These are phyloP conservation scores for Perdita meconis DNA, from an alignment of 2,888 invertebrate species.

Conservation along the genomic window DNA sequence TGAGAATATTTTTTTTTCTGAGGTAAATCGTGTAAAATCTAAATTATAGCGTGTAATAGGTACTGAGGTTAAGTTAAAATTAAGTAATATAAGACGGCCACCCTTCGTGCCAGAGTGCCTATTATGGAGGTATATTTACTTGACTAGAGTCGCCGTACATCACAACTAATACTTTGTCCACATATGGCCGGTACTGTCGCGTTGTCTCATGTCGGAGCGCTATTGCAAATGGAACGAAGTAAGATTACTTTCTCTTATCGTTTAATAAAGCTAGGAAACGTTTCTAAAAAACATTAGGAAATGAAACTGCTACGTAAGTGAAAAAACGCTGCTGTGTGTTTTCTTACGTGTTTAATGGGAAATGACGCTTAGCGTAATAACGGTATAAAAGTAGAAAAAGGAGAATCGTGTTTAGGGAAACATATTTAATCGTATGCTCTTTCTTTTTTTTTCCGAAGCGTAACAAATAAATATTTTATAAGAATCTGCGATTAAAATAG, in stretches of 20 bases:
- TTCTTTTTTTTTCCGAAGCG: too few species aligned
- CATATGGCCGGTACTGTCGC: constrained; percentile 71
- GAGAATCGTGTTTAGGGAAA: too few species aligned
- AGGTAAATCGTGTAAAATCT: constrained; percentile 80
- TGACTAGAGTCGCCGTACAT: constrained; percentile 83
- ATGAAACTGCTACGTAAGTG: constrained; percentile 23
- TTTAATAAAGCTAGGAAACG: constrained; percentile 14
- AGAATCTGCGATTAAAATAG: constrained; percentile 35
- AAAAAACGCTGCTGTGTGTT: constrained; percentile 16
- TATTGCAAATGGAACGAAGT: constrained; percentile 54
- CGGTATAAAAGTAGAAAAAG: constrained; percentile 23
- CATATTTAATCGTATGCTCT: too few species aligned
- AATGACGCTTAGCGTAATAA: constrained; percentile 37
- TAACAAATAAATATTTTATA: constrained; percentile 22
- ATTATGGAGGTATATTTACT: constrained; percentile 81
- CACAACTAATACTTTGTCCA: constrained; percentile 76
- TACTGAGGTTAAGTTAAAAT: constrained; percentile 79
- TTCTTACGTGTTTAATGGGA: constrained; percentile 25
- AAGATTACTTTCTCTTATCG: constrained; percentile 37
- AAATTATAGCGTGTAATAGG: constrained; percentile 80
- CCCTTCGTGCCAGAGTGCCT: constrained; percentile 53
- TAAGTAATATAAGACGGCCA: constrained; percentile 72
- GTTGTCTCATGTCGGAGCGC: constrained; percentile 35
- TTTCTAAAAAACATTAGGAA: constrained; percentile 6
- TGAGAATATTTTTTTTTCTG: constrained; percentile 73